Evolutionary conservation across 2,797 vertebrate genomes (phyloP).

Genomic region (Peromyscus aztecus): DNA sequence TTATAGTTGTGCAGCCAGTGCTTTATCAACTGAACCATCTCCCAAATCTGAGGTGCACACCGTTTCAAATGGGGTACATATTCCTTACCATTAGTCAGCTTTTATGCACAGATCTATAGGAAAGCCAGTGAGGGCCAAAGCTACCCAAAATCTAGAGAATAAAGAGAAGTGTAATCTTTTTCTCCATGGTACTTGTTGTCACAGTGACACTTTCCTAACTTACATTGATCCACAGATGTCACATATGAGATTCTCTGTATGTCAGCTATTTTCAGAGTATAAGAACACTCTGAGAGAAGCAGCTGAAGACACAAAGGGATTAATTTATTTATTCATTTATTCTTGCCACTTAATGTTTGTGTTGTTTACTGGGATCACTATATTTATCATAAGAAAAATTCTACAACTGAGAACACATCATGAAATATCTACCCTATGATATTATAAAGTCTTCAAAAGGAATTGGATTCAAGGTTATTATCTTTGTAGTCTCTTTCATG

Average conservation of each 20-base stretch:
- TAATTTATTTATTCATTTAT: conserved; percentile 6
- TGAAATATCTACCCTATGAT: not conserved
- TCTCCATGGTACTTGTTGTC: not conserved
- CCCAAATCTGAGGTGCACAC: not conserved
- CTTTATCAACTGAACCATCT: not conserved
- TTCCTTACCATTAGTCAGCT: not conserved
- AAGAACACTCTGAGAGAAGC: not conserved
- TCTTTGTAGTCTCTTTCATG: not conserved
- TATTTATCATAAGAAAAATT: not conserved
- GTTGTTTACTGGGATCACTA: conserved; percentile 5
- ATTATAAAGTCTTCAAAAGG: not conserved
- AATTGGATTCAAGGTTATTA: conserved; percentile 32
- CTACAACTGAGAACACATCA: not conserved
- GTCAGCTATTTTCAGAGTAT: conserved; percentile 22
- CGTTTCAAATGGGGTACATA: conserved; percentile 6
- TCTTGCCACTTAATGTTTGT: conserved; percentile 1
- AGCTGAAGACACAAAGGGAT: not conserved
- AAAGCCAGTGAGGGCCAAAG: not conserved
- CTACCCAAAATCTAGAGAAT: conserved; percentile 7
- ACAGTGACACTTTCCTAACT: not conserved
- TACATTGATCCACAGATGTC: not conserved
- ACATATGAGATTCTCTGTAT: not conserved
- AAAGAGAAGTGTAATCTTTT: not conserved
- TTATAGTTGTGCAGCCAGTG: not conserved
- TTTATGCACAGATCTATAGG: not conserved